Conservation (phyloP, 2,888 invertebrate species). For the Mesoligia furuncula region DNA sequence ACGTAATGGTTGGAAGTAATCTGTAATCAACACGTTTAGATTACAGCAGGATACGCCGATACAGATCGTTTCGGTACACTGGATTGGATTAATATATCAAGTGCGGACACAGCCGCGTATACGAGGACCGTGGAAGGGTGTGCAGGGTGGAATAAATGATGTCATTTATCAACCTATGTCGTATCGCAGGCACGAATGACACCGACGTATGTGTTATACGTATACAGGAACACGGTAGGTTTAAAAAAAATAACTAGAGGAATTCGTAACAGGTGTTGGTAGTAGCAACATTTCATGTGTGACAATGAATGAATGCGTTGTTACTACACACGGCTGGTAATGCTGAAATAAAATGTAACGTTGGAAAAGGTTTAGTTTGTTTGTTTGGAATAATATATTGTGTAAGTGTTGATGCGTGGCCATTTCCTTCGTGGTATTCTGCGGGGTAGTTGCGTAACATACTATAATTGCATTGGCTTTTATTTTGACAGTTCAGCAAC, state of each 20-base stretch:
- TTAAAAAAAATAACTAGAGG: conserved; percentile 62
- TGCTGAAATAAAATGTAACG: conserved; percentile 38
- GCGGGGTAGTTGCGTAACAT: neutral
- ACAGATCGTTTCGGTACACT: conserved; percentile 37
- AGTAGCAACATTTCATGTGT: conserved; percentile 72
- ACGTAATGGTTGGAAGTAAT: neutral
- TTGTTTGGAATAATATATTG: conserved; percentile 30
- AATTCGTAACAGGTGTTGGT: conserved; percentile 75
- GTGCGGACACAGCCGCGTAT: conserved; percentile 63
- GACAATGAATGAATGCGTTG: conserved; percentile 67
- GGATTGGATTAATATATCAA: conserved; percentile 67
- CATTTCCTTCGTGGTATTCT: neutral
- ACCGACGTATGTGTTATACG: conserved; percentile 67
- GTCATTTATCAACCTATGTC: conserved; percentile 73
- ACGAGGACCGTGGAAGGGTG: conserved; percentile 59
- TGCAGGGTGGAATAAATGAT: conserved; percentile 73
- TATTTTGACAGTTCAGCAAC: neutral
- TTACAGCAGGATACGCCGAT: conserved; percentile 35
- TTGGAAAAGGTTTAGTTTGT: conserved; percentile 14
- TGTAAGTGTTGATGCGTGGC: conserved; percentile 4
- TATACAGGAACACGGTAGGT: conserved; percentile 59
- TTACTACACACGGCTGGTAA: conserved; percentile 49
- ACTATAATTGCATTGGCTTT: neutral
- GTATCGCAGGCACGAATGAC: conserved; percentile 71
- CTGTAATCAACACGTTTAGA: conserved; percentile 22